A percentile compares a stretch with the other conserved stretches of the same genome.
phyloP scores from a whole-genome alignment of 2,888 invertebrate species.

The Pristionchus arcanus region DNA sequence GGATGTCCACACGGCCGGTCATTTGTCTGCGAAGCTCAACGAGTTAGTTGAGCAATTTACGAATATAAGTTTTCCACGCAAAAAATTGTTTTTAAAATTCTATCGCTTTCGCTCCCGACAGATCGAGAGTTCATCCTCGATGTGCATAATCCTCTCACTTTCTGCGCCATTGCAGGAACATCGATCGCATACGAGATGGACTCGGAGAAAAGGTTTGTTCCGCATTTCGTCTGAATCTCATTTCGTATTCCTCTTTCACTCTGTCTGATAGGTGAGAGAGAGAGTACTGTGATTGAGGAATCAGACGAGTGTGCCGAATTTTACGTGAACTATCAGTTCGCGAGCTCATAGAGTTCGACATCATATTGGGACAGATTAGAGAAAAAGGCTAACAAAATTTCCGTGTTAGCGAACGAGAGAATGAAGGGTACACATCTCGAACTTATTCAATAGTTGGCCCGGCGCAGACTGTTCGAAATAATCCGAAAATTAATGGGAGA shows the following conservation, averaged over 20 bases:
- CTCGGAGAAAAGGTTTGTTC: conserved; percentile 25
- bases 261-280: too few relatives aligned
- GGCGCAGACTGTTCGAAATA: too few relatives aligned
- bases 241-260: too few relatives aligned
- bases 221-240: background rate
- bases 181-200: conserved; percentile 49
- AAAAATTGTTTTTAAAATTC: background rate
- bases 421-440: background rate
- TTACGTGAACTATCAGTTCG: conserved; percentile 7
- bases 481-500: too few relatives aligned
- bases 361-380: background rate
- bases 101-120: background rate
- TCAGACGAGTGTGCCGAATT: background rate
- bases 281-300: too few relatives aligned
- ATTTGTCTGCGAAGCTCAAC: conserved; percentile 11
- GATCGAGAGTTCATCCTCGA: background rate
- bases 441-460: too few relatives aligned
- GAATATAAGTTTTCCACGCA: background rate
- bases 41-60: conserved; percentile 26
- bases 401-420: background rate
- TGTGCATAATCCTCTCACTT: background rate
- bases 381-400: background rate
- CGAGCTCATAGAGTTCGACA: background rate
- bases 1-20: conserved; percentile 9
- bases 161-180: conserved; percentile 34